Evolutionary conservation across 2,888 invertebrate genomes (phyloP).

Genomic region (Chloromyia formosa): DNA sequence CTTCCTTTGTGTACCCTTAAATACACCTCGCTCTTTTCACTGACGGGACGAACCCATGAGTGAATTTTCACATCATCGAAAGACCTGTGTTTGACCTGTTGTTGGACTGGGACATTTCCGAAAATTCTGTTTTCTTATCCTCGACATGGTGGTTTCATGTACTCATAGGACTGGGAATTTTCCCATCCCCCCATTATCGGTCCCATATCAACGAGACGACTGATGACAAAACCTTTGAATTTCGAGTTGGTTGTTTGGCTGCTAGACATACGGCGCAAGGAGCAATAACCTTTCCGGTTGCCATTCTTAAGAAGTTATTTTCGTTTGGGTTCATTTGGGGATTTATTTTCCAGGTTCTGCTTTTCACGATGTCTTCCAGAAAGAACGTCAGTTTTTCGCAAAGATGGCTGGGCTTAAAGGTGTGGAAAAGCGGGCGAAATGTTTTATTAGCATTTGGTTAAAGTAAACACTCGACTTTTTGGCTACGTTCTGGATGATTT

Average conservation of each 20-base stretch:
- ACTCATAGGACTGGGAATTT: background rate
- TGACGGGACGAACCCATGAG: too few species aligned
- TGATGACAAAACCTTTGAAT: background rate
- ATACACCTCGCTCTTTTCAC: too few species aligned
- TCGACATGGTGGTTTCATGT: background rate
- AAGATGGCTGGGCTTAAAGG: background rate
- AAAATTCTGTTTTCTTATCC: background rate
- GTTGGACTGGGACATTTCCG: background rate
- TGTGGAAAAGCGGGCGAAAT: background rate
- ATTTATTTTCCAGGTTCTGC: background rate
- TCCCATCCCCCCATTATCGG: background rate
- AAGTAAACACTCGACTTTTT: background rate
- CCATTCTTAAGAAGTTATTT: conserved; percentile 6
- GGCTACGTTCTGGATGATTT: too few species aligned
- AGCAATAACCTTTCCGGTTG: background rate
- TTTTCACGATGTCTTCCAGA: background rate
- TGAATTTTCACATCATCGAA: too few species aligned
- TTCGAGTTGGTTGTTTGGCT: background rate
- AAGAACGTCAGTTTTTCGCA: background rate
- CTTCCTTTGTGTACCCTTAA: too few species aligned
- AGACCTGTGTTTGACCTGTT: background rate
- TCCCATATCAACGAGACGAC: too few species aligned
- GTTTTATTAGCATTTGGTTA: background rate
- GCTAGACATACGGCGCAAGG: background rate
- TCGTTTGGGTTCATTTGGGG: background rate